Conservation (phyloP, 1,140 invertebrate genomes). For the Cyphomyrmex costatus region DNA sequence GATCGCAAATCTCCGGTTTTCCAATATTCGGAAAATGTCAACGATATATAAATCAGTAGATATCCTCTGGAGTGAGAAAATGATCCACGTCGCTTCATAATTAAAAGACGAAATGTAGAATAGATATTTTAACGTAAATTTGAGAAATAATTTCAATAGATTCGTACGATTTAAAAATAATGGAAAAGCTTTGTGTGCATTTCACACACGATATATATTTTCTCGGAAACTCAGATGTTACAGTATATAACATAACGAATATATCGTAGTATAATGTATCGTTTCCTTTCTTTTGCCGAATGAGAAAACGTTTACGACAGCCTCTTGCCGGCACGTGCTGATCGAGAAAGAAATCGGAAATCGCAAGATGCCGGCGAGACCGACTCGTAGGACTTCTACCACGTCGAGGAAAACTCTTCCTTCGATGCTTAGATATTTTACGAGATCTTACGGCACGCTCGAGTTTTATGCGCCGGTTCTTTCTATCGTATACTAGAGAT, state of each 20-base stretch:
- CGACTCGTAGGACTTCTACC: not conserved
- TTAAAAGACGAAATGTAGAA: not conserved
- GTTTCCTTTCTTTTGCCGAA: not conserved
- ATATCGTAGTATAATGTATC: not conserved
- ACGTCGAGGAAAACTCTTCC: not conserved
- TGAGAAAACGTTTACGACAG: not conserved
- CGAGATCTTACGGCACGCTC: conserved; percentile 33
- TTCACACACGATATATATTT: not conserved
- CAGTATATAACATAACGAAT: not conserved
- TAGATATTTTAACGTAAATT: not conserved
- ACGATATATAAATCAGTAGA: not conserved
- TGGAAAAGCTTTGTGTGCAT: not conserved
- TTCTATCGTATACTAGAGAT: conserved; percentile 38
- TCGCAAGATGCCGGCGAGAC: conserved; percentile 18
- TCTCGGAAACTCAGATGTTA: not conserved
- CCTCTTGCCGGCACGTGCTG: not conserved
- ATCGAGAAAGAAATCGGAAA: conserved; percentile 27
- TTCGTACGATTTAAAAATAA: conserved; percentile 1
- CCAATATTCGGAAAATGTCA: conserved; percentile 20
- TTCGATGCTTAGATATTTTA: conserved; percentile 49
- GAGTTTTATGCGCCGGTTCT: conserved; percentile 37
- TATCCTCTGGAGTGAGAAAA: not conserved
- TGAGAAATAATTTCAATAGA: not conserved
- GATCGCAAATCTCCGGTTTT: not conserved
- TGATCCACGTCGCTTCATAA: not conserved